Evolutionary conservation across 1,140 invertebrate species (phyloP).

Genomic region (Drosophila kohkoa): DNA sequence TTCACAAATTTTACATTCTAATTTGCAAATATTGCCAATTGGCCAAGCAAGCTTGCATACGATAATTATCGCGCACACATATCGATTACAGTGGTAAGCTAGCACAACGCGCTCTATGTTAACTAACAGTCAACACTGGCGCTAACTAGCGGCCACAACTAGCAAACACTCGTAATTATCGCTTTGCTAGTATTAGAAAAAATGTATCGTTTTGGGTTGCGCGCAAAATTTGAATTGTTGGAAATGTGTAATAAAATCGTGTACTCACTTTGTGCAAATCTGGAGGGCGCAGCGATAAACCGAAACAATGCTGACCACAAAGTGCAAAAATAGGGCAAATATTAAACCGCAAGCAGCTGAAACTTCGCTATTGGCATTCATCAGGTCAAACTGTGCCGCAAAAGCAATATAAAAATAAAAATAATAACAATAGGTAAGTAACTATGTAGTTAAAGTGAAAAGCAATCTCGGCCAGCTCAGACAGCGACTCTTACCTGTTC

Average conservation of each 20-base stretch:
- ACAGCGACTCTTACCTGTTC: slow-evolving; percentile 30
- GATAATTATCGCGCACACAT: not conserved
- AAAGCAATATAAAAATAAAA: slow-evolving; percentile 23
- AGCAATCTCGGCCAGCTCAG: not conserved
- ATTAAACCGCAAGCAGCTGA: slow-evolving; percentile 79
- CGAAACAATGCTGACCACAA: slow-evolving; percentile 81
- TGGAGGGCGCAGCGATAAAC: slow-evolving; percentile 81
- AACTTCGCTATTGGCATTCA: slow-evolving; percentile 73
- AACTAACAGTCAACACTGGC: slow-evolving; percentile 22
- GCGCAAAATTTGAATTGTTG: not conserved
- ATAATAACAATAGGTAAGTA: no score
- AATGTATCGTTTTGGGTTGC: not conserved
- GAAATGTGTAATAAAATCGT: not conserved
- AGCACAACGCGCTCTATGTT: slow-evolving; percentile 13
- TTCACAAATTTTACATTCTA: not conserved
- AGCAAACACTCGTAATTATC: slow-evolving; percentile 16
- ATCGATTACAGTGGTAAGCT: slow-evolving; percentile 1
- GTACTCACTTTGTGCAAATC: slow-evolving; percentile 81
- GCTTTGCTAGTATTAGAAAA: not conserved
- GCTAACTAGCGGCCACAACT: slow-evolving; percentile 15
- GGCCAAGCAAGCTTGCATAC: not conserved
- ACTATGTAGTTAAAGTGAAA: slow-evolving; percentile 14
- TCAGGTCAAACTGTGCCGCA: slow-evolving; percentile 60
- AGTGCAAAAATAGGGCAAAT: slow-evolving; percentile 78
- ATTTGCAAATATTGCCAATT: not conserved